These are phyloP conservation scores for Diarsia dahlii DNA, from an alignment of 2,888 invertebrate genomes.

Conservation along the genomic window DNA sequence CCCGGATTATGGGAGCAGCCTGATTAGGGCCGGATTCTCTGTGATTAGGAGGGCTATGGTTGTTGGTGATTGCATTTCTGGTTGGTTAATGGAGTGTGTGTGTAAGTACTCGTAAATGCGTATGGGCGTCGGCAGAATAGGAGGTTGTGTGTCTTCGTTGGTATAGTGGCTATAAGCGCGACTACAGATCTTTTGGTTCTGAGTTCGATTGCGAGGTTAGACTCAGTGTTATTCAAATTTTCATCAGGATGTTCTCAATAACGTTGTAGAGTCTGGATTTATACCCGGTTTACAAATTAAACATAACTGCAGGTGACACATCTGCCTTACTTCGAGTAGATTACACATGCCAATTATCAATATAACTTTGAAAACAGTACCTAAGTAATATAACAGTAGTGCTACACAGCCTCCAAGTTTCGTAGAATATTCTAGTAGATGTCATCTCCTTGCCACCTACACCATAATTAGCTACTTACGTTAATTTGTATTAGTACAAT, in stretches of 20 bases:
- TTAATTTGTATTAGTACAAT: constrained; percentile 1
- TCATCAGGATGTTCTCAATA: too few relatives aligned
- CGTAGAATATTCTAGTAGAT: constrained; percentile 50
- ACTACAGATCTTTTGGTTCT: too few relatives aligned
- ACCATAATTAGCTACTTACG: constrained; percentile 14
- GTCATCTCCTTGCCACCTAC: constrained; percentile 9
- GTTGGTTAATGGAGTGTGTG: not conserved
- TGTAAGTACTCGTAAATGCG: not conserved
- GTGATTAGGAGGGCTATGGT: constrained; percentile 28
- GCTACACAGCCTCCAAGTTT: not conserved
- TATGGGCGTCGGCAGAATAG: not conserved
- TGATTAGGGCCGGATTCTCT: constrained; percentile 39
- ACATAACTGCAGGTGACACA: too few relatives aligned
- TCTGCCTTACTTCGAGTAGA: too few relatives aligned
- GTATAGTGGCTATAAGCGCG: too few relatives aligned
- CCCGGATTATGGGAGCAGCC: constrained; percentile 29
- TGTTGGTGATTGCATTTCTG: constrained; percentile 37
- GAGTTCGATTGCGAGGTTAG: too few relatives aligned
- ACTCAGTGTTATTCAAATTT: too few relatives aligned
- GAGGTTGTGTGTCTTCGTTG: not conserved
- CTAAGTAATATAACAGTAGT: not conserved
- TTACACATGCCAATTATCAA: not conserved
- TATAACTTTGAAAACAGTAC: not conserved
- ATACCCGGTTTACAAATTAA: too few relatives aligned
- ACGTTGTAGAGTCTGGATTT: too few relatives aligned